These are phyloP conservation scores for Ciconia boyciana DNA, from an alignment of 2,113 vertebrate species.

Conservation along the genomic window DNA sequence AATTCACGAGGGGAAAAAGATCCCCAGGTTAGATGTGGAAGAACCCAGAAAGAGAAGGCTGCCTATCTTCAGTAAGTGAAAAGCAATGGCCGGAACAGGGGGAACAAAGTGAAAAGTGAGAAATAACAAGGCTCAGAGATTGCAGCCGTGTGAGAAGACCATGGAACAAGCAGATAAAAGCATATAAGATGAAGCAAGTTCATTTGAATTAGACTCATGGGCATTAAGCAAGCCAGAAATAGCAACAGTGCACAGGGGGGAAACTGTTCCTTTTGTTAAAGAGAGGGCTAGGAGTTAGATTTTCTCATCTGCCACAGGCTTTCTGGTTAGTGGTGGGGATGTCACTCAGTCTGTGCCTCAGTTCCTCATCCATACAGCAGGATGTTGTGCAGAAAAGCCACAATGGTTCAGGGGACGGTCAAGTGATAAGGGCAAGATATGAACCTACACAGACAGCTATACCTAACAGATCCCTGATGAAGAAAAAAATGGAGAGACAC, in stretches of 20 bases:
- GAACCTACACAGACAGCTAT: neutral
- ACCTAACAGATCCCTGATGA: neutral
- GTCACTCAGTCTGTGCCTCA: neutral
- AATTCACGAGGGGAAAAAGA: neutral
- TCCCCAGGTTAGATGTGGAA: neutral
- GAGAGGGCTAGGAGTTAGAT: neutral
- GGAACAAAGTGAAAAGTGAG: neutral
- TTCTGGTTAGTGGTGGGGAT: neutral
- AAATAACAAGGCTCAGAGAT: neutral
- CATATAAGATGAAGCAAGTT: neutral
- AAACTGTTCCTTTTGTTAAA: neutral
- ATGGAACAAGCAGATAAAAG: neutral
- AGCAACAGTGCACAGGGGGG: neutral
- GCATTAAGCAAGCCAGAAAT: neutral
- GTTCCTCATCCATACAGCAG: neutral
- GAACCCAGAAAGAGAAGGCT: neutral
- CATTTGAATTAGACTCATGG: neutral
- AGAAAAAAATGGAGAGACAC: neutral
- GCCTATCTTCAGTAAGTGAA: neutral
- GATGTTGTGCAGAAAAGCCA: neutral
- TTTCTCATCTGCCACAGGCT: neutral
- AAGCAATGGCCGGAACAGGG: neutral
- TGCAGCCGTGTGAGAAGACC: neutral
- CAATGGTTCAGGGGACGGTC: neutral
- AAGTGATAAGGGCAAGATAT: neutral